A percentile compares a stretch with the other conserved stretches of the same genome.
Evolutionary conservation across 1,140 invertebrate species (phyloP).

Genomic region (Portunus trituberculatus): DNA sequence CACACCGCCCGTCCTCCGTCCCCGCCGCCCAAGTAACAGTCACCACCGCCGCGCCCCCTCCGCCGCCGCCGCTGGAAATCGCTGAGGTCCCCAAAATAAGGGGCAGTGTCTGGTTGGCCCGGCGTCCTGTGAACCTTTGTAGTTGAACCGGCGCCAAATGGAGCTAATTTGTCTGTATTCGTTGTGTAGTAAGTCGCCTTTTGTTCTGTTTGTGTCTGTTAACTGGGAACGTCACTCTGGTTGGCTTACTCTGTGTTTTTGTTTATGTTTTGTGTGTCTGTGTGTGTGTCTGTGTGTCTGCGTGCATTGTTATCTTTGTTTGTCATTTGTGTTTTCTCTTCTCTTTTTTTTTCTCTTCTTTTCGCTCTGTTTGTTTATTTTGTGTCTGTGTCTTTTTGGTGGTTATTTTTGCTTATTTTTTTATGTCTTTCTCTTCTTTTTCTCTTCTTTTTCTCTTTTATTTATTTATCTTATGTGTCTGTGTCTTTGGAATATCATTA

Average conservation of each 20-base stretch:
- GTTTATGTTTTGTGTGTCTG: too few species aligned
- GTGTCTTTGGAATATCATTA: background rate
- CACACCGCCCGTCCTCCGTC: too few species aligned
- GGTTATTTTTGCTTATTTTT: background rate
- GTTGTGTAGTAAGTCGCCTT: background rate
- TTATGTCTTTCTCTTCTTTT: background rate
- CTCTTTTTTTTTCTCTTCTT: background rate
- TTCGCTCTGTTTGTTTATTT: background rate
- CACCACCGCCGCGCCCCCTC: background rate
- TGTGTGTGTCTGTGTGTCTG: too few species aligned
- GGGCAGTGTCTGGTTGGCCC: background rate
- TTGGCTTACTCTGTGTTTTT: too few species aligned
- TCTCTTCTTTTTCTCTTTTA: background rate
- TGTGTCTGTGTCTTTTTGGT: background rate
- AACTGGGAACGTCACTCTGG: background rate
- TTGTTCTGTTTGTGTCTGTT: background rate
- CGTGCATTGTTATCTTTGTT: background rate
- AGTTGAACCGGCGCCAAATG: constrained; percentile 10
- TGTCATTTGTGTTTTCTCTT: background rate
- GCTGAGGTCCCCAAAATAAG: background rate
- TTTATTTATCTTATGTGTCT: background rate
- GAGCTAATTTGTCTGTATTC: constrained; percentile 13
- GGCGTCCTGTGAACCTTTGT: background rate
- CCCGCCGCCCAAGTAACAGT: background rate
- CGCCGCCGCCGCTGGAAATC: background rate